Evolutionary conservation across 2,888 invertebrate genomes (phyloP).

Genomic region (Eutolmus rufibarbis): DNA sequence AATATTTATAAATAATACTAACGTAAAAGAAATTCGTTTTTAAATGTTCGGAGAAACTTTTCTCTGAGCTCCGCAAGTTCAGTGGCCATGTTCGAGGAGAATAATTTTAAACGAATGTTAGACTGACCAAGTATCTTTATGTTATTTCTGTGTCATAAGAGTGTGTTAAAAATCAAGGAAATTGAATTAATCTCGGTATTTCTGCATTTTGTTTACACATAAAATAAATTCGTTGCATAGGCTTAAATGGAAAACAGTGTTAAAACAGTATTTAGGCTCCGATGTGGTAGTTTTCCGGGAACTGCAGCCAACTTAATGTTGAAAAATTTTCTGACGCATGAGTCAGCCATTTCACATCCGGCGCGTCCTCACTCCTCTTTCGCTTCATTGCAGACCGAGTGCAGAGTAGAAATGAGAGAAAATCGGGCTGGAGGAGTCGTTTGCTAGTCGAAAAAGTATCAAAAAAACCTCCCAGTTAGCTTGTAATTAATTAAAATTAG

Average conservation of each 20-base stretch:
- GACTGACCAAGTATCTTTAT: no score
- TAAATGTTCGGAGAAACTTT: no score
- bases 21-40: no score
- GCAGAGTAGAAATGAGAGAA: conserved; percentile 1
- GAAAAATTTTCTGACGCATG: not conserved
- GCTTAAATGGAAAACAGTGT: not conserved
- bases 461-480: not conserved
- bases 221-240: not conserved
- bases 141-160: no score
- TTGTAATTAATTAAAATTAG: not conserved
- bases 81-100: no score
- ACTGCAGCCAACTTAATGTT: not conserved
- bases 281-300: not conserved
- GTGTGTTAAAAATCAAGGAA: no score
- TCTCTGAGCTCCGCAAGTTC: no score
- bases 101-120: no score
- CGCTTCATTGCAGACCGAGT: not conserved
- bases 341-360: conserved; percentile 40
- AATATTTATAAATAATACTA: no score
- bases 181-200: no score
- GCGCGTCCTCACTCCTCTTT: conserved; percentile 13
- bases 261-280: not conserved
- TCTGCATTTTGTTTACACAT: not conserved
- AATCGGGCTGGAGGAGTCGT: not conserved
- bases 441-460: conserved; percentile 25